These are phyloP conservation scores for Macrobrachium rosenbergii DNA, from an alignment of 1,140 invertebrate species.

Conservation along the genomic window DNA sequence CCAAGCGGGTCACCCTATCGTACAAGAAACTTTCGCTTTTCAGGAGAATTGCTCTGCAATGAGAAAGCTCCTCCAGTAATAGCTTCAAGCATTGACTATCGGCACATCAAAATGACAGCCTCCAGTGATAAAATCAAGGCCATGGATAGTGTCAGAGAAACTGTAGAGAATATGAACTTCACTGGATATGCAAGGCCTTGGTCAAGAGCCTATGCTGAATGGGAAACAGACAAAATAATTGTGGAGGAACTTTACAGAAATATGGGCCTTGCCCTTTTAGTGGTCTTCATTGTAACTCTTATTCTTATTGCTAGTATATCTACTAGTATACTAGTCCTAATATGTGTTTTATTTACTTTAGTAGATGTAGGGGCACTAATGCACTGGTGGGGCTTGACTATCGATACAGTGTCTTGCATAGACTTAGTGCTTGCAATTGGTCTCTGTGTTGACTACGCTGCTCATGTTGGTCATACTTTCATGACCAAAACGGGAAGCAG, in stretches of 20 bases:
- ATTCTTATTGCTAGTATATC: conserved; percentile 86
- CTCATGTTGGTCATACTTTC: conserved; percentile 85
- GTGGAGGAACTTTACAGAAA: conserved; percentile 83
- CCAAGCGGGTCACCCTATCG: conserved; percentile 78
- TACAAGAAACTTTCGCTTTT: conserved; percentile 77
- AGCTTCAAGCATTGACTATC: conserved; percentile 56
- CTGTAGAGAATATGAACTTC: conserved; percentile 74
- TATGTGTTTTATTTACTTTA: conserved; percentile 83
- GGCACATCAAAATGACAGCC: conserved; percentile 68
- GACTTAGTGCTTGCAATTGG: conserved; percentile 87
- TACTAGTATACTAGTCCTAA: conserved; percentile 79
- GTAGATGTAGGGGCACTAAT: conserved; percentile 86
- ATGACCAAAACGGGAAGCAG: conserved; percentile 76
- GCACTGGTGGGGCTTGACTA: conserved; percentile 85
- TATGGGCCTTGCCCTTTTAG: conserved; percentile 81
- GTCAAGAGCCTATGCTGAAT: conserved; percentile 79
- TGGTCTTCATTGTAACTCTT: conserved; percentile 85
- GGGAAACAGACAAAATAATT: conserved; percentile 85
- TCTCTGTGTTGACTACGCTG: conserved; percentile 89
- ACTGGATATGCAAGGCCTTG: conserved; percentile 76
- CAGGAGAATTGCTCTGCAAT: conserved; percentile 76
- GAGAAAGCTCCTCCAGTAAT: conserved; percentile 51
- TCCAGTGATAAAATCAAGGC: conserved; percentile 80
- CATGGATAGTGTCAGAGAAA: conserved; percentile 77
- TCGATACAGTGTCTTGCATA: conserved; percentile 89